phyloP scores from a whole-genome alignment of 64 coral and sea anemone genomes.

The Orbicella faveolata region DNA sequence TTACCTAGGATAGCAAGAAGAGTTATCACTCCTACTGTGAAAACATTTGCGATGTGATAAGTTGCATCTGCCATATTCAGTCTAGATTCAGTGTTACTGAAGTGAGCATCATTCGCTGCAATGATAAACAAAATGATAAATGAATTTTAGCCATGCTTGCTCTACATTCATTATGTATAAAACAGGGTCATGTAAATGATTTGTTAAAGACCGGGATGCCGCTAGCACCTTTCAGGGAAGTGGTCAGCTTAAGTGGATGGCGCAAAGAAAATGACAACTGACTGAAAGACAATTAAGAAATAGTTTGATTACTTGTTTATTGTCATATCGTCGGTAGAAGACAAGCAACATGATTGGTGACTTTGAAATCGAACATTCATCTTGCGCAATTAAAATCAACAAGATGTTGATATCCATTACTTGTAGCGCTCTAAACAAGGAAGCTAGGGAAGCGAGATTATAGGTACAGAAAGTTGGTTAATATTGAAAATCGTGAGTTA shows the following conservation, averaged over 20 bases:
- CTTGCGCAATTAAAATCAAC: no score
- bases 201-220: neutral
- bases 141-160: no score
- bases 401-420: no score
- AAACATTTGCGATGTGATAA: neutral
- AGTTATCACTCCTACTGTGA: neutral
- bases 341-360: no score
- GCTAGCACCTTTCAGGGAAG: neutral
- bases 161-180: no score
- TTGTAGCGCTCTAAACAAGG: no score
- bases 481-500: no score
- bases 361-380: no score
- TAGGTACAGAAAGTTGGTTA: no score
- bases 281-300: neutral
- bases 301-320: neutral
- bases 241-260: neutral
- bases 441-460: no score
- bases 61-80: neutral
- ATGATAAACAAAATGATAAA: neutral
- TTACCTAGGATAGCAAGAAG: neutral
- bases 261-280: neutral
- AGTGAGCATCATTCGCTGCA: neutral
- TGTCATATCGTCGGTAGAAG: neutral
- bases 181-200: no score
- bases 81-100: neutral